A percentile compares a stretch with the other conserved stretches of the same genome.
These are phyloP conservation scores for Amphiprion percula DNA, from an alignment of 2,113 vertebrate genomes.

Conservation along the genomic window DNA sequence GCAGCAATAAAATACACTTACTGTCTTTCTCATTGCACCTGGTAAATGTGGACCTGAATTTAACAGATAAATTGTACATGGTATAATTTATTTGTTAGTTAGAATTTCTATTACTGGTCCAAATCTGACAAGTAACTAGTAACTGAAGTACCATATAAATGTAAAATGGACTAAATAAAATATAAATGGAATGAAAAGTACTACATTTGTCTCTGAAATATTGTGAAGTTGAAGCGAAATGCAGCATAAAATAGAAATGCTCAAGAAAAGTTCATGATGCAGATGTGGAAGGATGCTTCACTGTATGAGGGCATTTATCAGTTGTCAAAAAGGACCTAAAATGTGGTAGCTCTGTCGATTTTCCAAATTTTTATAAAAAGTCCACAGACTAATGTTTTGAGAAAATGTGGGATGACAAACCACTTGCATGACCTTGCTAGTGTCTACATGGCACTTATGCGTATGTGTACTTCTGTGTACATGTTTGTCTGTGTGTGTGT, in stretches of 20 bases:
- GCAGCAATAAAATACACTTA: not conserved
- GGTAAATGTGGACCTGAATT: not conserved
- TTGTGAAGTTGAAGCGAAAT: too few species aligned
- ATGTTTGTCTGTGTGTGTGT: conserved; percentile 12
- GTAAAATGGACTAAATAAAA: too few species aligned
- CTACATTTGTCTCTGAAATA: too few species aligned
- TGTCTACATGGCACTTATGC: not conserved
- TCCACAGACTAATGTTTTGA: not conserved
- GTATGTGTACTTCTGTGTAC: conserved; percentile 28
- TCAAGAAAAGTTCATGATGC: fast-evolving
- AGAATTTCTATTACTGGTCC: too few species aligned
- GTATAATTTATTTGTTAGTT: too few species aligned
- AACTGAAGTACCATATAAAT: too few species aligned
- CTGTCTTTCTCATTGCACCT: not conserved
- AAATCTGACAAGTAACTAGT: too few species aligned
- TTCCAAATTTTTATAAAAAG: not conserved
- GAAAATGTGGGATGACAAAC: conserved; percentile 7
- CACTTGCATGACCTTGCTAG: conserved; percentile 32
- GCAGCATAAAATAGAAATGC: not conserved
- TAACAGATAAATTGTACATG: too few species aligned
- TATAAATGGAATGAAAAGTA: too few species aligned
- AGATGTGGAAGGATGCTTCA: not conserved
- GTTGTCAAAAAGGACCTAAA: not conserved
- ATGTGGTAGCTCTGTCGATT: not conserved
- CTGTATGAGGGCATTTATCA: not conserved